Evolutionary conservation across 2,797 vertebrate species (phyloP).

Genomic region (Corythornis leucogaster): DNA sequence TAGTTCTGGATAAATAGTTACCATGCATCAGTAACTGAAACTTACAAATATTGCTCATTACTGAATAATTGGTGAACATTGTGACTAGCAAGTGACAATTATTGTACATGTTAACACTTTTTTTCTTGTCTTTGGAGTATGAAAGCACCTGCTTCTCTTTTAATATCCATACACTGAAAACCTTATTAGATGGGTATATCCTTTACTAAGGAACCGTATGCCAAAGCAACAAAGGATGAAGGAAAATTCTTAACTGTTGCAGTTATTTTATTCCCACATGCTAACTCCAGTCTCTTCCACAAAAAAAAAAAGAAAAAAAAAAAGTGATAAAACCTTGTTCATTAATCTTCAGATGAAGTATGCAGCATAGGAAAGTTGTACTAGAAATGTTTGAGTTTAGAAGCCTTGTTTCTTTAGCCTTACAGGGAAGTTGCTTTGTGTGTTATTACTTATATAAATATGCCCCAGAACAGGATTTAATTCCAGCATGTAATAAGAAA

Average conservation of each 20-base stretch:
- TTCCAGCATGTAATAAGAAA: slow-evolving; percentile 37
- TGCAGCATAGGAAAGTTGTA: neutral
- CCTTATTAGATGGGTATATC: neutral
- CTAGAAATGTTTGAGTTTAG: neutral
- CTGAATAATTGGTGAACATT: neutral
- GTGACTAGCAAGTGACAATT: neutral
- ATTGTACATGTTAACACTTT: neutral
- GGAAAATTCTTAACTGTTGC: neutral
- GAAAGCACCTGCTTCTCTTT: neutral
- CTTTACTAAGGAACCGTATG: neutral
- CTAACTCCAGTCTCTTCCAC: neutral
- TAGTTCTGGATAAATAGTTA: neutral
- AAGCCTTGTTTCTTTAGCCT: neutral
- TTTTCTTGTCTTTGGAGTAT: neutral
- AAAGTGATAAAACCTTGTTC: neutral
- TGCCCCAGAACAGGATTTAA: slow-evolving; percentile 17
- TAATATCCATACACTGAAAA: neutral
- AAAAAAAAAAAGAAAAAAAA: neutral
- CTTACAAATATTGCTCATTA: neutral
- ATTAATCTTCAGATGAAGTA: neutral
- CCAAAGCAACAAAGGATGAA: neutral
- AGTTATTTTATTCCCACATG: neutral
- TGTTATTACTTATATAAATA: neutral
- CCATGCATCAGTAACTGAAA: neutral
- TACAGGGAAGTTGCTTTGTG: neutral